Evolutionary conservation across 2,797 vertebrate species (phyloP).

Genomic region (Australoheros facetus): DNA sequence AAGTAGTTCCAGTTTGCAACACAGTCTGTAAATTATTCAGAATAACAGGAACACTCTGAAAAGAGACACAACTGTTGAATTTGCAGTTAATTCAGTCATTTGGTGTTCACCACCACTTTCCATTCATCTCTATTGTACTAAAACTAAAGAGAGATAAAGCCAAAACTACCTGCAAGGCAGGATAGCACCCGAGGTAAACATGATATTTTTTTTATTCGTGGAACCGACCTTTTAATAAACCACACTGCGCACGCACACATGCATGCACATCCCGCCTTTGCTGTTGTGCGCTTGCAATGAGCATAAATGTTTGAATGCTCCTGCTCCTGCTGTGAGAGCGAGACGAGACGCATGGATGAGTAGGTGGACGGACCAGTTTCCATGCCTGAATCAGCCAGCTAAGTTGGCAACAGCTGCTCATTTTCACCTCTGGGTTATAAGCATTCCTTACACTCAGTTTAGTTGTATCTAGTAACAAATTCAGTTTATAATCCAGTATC

Average conservation of each 20-base stretch:
- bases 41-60: not conserved
- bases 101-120: not conserved
- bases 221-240: slow-evolving; percentile 8
- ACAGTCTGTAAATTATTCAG: slow-evolving; percentile 1
- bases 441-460: slow-evolving; percentile 31
- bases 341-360: slow-evolving; percentile 12
- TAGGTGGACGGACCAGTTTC: slow-evolving; percentile 18
- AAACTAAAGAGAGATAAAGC: not conserved
- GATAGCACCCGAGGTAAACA: slow-evolving; percentile 3
- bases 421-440: slow-evolving; percentile 15
- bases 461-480: slow-evolving; percentile 37
- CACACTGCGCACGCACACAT: not conserved
- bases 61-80: not conserved
- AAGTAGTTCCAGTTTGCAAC: not conserved
- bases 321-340: slow-evolving; percentile 8
- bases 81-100: not conserved
- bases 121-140: not conserved
- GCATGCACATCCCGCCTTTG: not conserved
- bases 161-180: not conserved
- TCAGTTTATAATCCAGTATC: slow-evolving; percentile 25
- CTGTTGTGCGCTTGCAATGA: not conserved
- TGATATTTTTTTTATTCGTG: not conserved
- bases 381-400: slow-evolving; percentile 13
- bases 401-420: slow-evolving; percentile 26
- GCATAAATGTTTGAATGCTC: not conserved